Percentiles rank a stretch among this genome's conserved stretches.
Conservation (phyloP, 2,888 invertebrate species). For the Mesorhabditis belari region DNA sequence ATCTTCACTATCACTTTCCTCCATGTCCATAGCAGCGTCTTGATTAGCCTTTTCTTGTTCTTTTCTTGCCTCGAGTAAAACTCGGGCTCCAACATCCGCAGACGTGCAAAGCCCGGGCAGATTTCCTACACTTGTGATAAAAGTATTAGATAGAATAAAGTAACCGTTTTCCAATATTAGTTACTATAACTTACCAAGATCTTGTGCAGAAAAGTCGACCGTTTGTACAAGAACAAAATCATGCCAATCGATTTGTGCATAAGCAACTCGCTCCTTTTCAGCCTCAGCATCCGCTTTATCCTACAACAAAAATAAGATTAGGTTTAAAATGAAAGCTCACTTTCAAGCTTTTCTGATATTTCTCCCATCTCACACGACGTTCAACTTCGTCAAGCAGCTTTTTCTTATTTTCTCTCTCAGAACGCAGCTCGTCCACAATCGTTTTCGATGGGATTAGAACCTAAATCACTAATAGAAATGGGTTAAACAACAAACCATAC, state of each 20-base stretch:
- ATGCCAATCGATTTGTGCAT: conserved; percentile 99
- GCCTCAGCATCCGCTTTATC: conserved; percentile 88
- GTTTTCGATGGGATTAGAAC: conserved; percentile 82
- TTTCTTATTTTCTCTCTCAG: conserved; percentile 36
- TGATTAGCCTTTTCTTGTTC: conserved; percentile 41
- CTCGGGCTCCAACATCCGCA: conserved; percentile 59
- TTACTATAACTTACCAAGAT: conserved; percentile 65
- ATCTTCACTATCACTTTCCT: conserved; percentile 45
- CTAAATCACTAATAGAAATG: conserved; percentile 35
- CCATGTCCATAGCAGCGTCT: conserved; percentile 51
- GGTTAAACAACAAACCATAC: conserved; percentile 53
- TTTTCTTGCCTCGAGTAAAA: conserved; percentile 56
- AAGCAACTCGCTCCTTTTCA: conserved; percentile 78
- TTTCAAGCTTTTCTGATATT: conserved; percentile 86
- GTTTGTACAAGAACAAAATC: conserved; percentile 99
- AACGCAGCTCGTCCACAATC: conserved; percentile 33
- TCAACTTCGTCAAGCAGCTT: conserved; percentile 40
- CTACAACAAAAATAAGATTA: too few relatives aligned
- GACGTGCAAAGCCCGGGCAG: conserved; percentile 59
- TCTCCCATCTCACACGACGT: conserved; percentile 90
- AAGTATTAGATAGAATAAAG: not conserved
- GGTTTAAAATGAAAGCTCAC: too few relatives aligned
- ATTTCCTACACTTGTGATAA: conserved; percentile 45
- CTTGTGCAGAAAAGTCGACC: conserved; percentile 93
- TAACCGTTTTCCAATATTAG: not conserved